Base-by-base conservation (phyloP, 2,888 invertebrate species). In the Vandiemenella viatica region DNA sequence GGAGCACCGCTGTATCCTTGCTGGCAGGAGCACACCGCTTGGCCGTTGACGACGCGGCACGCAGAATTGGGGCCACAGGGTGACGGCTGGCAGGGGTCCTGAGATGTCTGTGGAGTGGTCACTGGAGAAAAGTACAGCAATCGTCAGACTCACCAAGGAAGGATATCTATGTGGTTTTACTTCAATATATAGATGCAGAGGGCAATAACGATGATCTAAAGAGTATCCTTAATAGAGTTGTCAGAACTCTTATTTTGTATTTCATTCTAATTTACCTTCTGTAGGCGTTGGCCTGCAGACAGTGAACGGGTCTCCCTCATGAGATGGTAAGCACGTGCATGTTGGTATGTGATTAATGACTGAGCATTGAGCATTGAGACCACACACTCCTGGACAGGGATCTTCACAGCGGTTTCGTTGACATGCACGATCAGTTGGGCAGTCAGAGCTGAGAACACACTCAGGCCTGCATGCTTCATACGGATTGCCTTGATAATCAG, bases 291-390 rank as follows among this genome's bases (percentile, higher is more conserved):
- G 59, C 45, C 59, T 62, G 57, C 85, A 85, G 52, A 72, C 68
- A 18, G 72, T 66, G 60, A 86, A 86, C 21, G 88, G 84, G 73
- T 88, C 81, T 44, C 88, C 88, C 32, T 76, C 72, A 61, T 73
- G 82, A 42, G 81, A 82, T 55, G 75, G 73, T 15, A 75, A 62
- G 60, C 90, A 90, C 5, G 79, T 82, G 63, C 90, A 90, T 42
- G 81, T 79, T n/a, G 90, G 89, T 41, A 86, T 76, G 62, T 91
- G 90, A 63, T 87, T 87, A 13, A 85, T 77, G 4, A 88, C 87
- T 40, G 78, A 76, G 62, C 91, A 91, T 61, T 85, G 80, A 2
- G 90, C 86, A 62, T 82, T 81, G 47, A 75, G 73, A 5, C 89
- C 90, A 62, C 90, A 91, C 50, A 84, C 77, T 52, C 88, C 87